phyloP scores from a whole-genome alignment of 35 echinoderm and acorn worm species.

The Hemicentrotus pulcherrimus region DNA sequence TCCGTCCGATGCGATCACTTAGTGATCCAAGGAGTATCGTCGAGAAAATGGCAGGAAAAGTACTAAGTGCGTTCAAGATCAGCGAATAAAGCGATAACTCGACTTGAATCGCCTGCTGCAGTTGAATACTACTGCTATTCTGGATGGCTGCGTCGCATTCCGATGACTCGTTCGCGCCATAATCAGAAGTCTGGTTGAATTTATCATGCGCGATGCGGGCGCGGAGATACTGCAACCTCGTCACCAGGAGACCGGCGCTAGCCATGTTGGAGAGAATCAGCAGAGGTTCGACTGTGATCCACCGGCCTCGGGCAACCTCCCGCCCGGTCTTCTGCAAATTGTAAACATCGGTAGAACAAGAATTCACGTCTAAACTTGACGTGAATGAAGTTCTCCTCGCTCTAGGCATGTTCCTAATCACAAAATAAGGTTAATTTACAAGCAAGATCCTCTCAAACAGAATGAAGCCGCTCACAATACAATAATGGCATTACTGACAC shows the following conservation, averaged over 20 bases:
- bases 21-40: slow-evolving; percentile 22
- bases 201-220: slow-evolving; percentile 15
- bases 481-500: too few species aligned
- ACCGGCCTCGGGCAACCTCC: slow-evolving; percentile 33
- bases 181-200: slow-evolving; percentile 28
- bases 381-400: background rate
- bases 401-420: background rate
- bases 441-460: background rate
- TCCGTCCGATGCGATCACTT: slow-evolving; percentile 13
- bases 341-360: background rate
- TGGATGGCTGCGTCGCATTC: slow-evolving; percentile 16
- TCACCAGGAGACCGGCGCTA: background rate
- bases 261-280: slow-evolving; percentile 16
- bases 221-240: slow-evolving; percentile 38
- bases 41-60: slow-evolving; percentile 42
- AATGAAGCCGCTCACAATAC: background rate
- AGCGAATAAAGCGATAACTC: slow-evolving; percentile 6
- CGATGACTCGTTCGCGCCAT: background rate
- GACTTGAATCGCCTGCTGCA: slow-evolving; percentile 31
- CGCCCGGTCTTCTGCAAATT: background rate
- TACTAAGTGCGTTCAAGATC: slow-evolving; percentile 32
- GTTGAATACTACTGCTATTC: slow-evolving; percentile 15
- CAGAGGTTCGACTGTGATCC: slow-evolving; percentile 31
- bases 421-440: background rate
- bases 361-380: slow-evolving; percentile 30